Evolutionary conservation across 2,113 vertebrate species (phyloP).

Genomic region (Cynopterus brachyotis): DNA sequence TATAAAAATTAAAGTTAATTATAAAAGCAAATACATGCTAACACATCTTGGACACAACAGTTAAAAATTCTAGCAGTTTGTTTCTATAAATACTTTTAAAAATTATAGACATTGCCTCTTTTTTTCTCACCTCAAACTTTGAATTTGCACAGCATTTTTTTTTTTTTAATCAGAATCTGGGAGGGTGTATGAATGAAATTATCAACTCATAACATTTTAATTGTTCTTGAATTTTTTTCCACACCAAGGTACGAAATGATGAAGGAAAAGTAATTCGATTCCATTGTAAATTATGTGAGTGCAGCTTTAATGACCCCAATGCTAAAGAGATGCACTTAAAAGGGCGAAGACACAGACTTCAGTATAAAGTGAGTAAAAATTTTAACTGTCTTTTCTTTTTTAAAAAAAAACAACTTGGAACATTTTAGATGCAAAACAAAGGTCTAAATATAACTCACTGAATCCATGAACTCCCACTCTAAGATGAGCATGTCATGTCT

Average conservation of each 20-base stretch:
- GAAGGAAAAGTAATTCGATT: conserved; percentile 99
- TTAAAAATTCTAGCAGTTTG: conserved; percentile 1
- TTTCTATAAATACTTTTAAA: background rate
- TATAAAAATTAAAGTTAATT: background rate
- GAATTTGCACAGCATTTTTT: background rate
- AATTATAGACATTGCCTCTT: background rate
- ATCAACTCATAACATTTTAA: background rate
- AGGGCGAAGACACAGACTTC: conserved; percentile 94
- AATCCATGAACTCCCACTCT: background rate
- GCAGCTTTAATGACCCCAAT: conserved; percentile 98
- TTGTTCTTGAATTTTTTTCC: conserved; percentile 6
- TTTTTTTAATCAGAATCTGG: background rate
- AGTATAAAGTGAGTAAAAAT: conserved; percentile 92
- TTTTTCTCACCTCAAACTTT: background rate
- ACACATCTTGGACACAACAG: background rate
- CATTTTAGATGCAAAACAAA: background rate
- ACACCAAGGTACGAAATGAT: conserved; percentile 94
- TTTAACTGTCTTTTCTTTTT: background rate
- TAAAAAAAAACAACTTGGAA: background rate
- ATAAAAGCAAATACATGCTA: background rate
- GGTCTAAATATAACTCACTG: background rate
- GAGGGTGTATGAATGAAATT: background rate
- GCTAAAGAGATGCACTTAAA: conserved; percentile 99
- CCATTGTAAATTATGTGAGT: conserved; percentile 98
- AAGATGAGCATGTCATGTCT: background rate